Percentiles rank a stretch among this genome's conserved stretches.
Evolutionary conservation across 2,888 invertebrate species (phyloP).

Genomic region (Nebria brevicollis): DNA sequence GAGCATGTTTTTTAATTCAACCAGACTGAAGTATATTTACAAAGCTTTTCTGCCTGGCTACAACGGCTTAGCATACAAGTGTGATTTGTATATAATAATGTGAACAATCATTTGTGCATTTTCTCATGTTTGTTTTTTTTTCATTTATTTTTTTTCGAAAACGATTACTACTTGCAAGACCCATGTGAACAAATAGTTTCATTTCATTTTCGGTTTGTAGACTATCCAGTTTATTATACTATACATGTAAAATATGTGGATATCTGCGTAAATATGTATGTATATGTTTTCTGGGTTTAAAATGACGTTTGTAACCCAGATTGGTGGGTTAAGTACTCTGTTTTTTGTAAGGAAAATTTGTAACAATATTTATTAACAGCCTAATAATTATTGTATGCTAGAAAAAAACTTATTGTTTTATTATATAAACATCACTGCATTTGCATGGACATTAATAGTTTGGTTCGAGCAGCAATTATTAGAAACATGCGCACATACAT

Average conservation of each 20-base stretch:
- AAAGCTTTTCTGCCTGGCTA: slow-evolving; percentile 38
- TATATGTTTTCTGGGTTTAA: slow-evolving; percentile 51
- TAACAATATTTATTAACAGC: slow-evolving; percentile 61
- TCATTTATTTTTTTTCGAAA: slow-evolving; percentile 8
- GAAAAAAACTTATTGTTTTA: slow-evolving; percentile 50
- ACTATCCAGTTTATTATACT: slow-evolving; percentile 18
- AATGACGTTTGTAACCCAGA: slow-evolving; percentile 48
- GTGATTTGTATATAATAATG: slow-evolving; percentile 42
- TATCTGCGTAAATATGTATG: slow-evolving; percentile 56
- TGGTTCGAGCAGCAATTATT: background rate
- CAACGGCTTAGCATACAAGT: slow-evolving; percentile 42
- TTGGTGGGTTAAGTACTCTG: slow-evolving; percentile 55
- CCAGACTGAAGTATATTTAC: slow-evolving; percentile 15
- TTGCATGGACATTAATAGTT: background rate
- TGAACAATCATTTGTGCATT: slow-evolving; percentile 23
- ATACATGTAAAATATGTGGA: slow-evolving; percentile 64
- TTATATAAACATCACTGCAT: background rate
- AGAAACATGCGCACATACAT: background rate
- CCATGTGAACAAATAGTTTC: slow-evolving; percentile 9
- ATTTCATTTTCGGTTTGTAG: slow-evolving; percentile 18
- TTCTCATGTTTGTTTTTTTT: background rate
- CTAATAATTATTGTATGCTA: slow-evolving; percentile 61
- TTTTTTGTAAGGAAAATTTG: slow-evolving; percentile 60
- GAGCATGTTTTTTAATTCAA: slow-evolving; percentile 35
- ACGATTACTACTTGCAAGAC: background rate